Evolutionary conservation across 2,888 invertebrate genomes (phyloP), one percentile per base, ranked within the genome.

Genomic region (Campaea margaritaria): DNA sequence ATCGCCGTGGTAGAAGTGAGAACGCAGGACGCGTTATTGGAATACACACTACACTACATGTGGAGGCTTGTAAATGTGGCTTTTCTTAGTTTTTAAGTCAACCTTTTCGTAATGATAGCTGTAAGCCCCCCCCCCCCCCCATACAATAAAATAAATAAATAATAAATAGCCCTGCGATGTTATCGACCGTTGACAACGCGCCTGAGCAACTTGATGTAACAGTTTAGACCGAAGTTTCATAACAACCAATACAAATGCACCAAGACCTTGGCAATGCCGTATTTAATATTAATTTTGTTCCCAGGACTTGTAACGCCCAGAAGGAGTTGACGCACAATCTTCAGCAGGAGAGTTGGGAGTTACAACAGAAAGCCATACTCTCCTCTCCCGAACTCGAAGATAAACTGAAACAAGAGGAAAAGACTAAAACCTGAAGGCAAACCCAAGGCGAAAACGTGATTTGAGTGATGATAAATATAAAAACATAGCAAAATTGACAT

Each of bases 351-450:
- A 91, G 92, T 68, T 78, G 93, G 75, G 86, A 89, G 70, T 69
- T 92, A 67, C 93, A 93, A 72, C 86, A 92, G 72, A 82, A 82
- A 70, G 93, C 92, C 61, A 93, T 93, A 39, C 67, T 88, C 61
- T 79, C 62, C 59, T 76, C 90, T 13, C 90, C 92, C 2, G 77
- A 86, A 41, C 81, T 93, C 16, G 83, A 90, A 71, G 82, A 89
- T 0, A 88, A 85, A 77, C 81, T 91, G 68, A 82, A 82, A 80
- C 69, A 75, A 54, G 74, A 81, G 15, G 21, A 49, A 15, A 50
- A 62, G 21, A 16, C 12, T 9, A 61, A 63, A 52, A 21, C 21
- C 21, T 21, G 5, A 21, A 21, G 21, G 21, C 21, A 21, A 21
- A 5, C 21, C 21, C 21, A 5, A 21, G 21, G 3, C 21, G 5